phyloP scores from a whole-genome alignment of 30 jellyfish, hydroid and myxozoan species.

The Aurelia sp. region DNA sequence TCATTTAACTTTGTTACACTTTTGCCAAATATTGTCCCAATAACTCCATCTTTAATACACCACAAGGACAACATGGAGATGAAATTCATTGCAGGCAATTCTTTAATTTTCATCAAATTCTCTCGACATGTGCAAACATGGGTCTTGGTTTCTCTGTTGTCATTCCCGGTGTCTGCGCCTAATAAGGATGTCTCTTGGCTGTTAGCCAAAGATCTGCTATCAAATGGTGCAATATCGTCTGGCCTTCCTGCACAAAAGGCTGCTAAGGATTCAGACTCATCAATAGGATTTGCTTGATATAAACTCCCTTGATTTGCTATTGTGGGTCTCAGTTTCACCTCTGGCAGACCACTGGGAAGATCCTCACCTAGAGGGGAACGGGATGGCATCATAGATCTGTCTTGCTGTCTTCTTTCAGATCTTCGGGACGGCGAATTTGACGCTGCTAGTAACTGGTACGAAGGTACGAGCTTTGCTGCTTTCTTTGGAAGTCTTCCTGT shows the following conservation, averaged over 20 bases:
- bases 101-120: not conserved
- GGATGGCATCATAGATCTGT: too few species aligned
- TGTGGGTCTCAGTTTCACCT: not conserved
- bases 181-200: not conserved
- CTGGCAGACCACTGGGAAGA: not conserved
- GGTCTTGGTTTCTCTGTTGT: not conserved
- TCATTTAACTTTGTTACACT: not conserved
- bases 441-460: too few species aligned
- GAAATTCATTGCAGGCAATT: conserved; percentile 8
- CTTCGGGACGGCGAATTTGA: too few species aligned
- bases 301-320: not conserved
- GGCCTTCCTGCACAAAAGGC: too few species aligned
- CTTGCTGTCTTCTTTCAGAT: too few species aligned
- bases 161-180: not conserved
- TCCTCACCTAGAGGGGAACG: not conserved
- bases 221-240: too few species aligned
- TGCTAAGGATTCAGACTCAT: not conserved
- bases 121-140: not conserved
- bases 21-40: conserved; percentile 30
- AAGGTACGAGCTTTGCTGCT: too few species aligned
- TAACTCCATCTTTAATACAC: not conserved
- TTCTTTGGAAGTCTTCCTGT: too few species aligned
- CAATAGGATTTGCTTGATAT: not conserved
- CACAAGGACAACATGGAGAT: conserved; percentile 8
- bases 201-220: not conserved